Evolutionary conservation across 2,113 vertebrate species (phyloP).

Genomic region (Ellobius talpinus): DNA sequence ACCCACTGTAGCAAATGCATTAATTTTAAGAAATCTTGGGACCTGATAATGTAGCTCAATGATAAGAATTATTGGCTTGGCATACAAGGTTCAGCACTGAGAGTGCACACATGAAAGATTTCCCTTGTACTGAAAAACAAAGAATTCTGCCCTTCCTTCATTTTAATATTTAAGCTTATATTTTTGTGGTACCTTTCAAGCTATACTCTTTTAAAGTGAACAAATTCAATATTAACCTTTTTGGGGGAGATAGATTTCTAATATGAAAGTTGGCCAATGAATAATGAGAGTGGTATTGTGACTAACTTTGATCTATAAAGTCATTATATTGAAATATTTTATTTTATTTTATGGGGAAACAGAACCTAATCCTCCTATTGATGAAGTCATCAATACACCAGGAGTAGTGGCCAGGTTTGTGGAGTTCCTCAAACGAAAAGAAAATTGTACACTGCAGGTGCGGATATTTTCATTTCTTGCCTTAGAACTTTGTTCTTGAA

Average conservation of each 20-base stretch:
- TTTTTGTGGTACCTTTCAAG: constrained; percentile 31
- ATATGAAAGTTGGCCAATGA: constrained; percentile 32
- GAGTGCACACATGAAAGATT: not conserved
- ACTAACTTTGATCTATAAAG: constrained; percentile 58
- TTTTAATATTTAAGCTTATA: not conserved
- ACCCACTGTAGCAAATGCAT: not conserved
- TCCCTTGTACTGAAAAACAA: not conserved
- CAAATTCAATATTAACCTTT: not conserved
- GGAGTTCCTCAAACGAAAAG: constrained; percentile 97
- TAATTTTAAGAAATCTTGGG: constrained; percentile 33
- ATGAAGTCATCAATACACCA: constrained; percentile 97
- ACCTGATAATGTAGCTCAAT: not conserved
- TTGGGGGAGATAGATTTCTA: constrained; percentile 31
- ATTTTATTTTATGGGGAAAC: constrained; percentile 75
- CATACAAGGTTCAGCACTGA: not conserved
- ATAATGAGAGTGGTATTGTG: constrained; percentile 1
- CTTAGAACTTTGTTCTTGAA: constrained; percentile 16
- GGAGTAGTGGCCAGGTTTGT: constrained; percentile 98
- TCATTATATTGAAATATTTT: constrained; percentile 65
- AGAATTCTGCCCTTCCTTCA: not conserved
- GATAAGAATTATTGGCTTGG: not conserved
- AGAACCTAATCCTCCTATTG: constrained; percentile 99
- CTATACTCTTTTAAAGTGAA: not conserved
- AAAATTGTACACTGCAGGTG: constrained; percentile 99
- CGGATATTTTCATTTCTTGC: constrained; percentile 43